Percentiles rank a stretch among this genome's conserved stretches.
These are phyloP conservation scores for Hippasteria phrygiana DNA, from an alignment of 53 echinoderm and acorn worm species.

Conservation along the genomic window DNA sequence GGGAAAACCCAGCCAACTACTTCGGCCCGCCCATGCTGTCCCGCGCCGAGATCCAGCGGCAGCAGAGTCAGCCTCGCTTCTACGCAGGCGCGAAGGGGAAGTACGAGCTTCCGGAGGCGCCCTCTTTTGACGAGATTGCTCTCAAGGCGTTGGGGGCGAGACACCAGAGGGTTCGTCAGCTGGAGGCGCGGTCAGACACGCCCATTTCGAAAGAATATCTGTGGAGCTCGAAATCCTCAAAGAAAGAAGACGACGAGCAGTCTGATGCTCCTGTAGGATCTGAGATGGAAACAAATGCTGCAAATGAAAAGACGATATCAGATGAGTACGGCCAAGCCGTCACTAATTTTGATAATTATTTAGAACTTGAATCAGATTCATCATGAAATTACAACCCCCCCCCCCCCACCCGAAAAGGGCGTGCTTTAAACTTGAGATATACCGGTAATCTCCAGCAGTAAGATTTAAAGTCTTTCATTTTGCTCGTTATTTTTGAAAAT, in stretches of 20 bases:
- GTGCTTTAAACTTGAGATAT: neutral
- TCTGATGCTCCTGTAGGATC: neutral
- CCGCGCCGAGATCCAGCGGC: constrained; percentile 75
- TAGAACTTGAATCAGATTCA: neutral
- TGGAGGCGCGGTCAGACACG: constrained; percentile 13
- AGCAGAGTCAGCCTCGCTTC: constrained; percentile 86
- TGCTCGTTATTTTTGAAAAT: too few relatives aligned
- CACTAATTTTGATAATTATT: neutral
- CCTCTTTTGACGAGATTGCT: constrained; percentile 42
- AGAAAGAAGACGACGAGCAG: neutral
- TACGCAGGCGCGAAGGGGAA: constrained; percentile 82
- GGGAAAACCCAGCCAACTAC: constrained; percentile 92
- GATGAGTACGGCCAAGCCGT: neutral
- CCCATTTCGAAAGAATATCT: constrained; percentile 15
- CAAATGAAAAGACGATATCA: neutral
- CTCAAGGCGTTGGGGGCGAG: constrained; percentile 24
- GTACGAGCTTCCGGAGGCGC: constrained; percentile 50
- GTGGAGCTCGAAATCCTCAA: constrained; percentile 25
- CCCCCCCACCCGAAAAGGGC: too few relatives aligned
- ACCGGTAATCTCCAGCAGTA: neutral
- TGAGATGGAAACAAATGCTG: neutral
- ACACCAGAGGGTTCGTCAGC: neutral
- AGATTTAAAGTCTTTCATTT: too few relatives aligned
- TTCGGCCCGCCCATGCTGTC: constrained; percentile 88
- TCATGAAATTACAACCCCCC: neutral